These are phyloP conservation scores for Pocillopora damicornis DNA, from an alignment of 64 coral and sea anemone species.

Conservation along the genomic window DNA sequence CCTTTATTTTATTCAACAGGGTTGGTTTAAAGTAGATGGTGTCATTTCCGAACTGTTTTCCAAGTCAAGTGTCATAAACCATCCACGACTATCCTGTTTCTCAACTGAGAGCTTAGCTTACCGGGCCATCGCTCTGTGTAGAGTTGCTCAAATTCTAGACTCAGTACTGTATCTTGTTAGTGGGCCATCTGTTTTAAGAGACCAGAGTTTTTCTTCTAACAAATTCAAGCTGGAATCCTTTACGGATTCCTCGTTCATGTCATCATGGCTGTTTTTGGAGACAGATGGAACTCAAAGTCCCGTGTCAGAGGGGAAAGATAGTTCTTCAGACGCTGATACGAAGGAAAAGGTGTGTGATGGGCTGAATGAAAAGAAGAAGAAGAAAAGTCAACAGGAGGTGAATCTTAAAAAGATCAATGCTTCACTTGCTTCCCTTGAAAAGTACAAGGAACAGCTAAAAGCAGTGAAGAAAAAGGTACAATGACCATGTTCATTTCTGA, in stretches of 20 bases:
- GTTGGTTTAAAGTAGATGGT: slow-evolving; percentile 75
- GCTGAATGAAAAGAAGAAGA: slow-evolving; percentile 24
- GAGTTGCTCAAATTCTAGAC: slow-evolving; percentile 83
- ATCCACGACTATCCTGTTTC: slow-evolving; percentile 53
- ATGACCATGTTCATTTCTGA: background rate
- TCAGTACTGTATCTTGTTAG: slow-evolving; percentile 67
- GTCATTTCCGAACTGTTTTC: slow-evolving; percentile 58
- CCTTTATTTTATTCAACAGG: slow-evolving; percentile 30
- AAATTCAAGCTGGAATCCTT: slow-evolving; percentile 66
- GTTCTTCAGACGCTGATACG: slow-evolving; percentile 1
- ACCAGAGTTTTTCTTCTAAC: slow-evolving; percentile 29
- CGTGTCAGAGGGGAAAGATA: background rate
- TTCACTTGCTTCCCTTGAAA: slow-evolving; percentile 70
- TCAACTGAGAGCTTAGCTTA: slow-evolving; percentile 63
- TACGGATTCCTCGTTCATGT: slow-evolving; percentile 65
- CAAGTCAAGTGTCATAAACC: slow-evolving; percentile 32
- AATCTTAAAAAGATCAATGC: slow-evolving; percentile 60
- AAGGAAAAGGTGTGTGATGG: slow-evolving; percentile 1
- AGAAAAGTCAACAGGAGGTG: slow-evolving; percentile 28
- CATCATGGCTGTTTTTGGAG: slow-evolving; percentile 41
- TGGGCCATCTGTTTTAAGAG: slow-evolving; percentile 65
- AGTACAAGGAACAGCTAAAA: slow-evolving; percentile 77
- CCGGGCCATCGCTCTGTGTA: slow-evolving; percentile 66
- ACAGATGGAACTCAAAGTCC: background rate
- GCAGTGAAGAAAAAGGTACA: slow-evolving; percentile 72